A percentile compares a stretch with the other conserved stretches of the same genome.
Conservation (phyloP, 2,888 invertebrate species). For the Psylliodes chrysocephalus region DNA sequence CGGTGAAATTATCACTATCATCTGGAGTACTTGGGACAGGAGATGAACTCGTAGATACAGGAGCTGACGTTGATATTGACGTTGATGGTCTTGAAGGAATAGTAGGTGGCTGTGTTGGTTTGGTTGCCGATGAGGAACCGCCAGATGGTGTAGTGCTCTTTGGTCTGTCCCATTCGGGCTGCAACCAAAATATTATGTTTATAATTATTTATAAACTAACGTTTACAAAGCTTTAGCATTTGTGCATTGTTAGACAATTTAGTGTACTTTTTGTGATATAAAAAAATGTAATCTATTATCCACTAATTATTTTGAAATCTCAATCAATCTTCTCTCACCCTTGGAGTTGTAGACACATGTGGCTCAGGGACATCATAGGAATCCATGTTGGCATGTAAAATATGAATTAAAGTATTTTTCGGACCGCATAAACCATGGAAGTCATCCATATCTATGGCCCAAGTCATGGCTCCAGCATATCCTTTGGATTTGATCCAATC, state of each 20-base stretch:
- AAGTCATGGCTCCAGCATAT: conserved; percentile 89
- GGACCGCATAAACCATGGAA: conserved; percentile 85
- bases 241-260: too few species aligned
- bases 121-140: conserved; percentile 53
- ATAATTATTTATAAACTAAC: too few species aligned
- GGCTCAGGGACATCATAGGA: conserved; percentile 76
- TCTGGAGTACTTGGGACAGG: conserved; percentile 35
- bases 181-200: conserved; percentile 32
- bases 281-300: background rate
- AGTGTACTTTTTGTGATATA: too few species aligned
- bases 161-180: conserved; percentile 87
- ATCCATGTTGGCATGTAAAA: conserved; percentile 79
- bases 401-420: conserved; percentile 78
- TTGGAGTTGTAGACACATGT: conserved; percentile 72
- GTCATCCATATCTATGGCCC: conserved; percentile 95
- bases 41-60: conserved; percentile 25
- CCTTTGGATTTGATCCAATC: conserved; percentile 86
- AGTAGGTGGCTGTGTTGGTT: conserved; percentile 51
- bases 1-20: conserved; percentile 56
- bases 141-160: conserved; percentile 76
- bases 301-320: background rate
- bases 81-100: conserved; percentile 41
- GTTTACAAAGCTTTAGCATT: too few species aligned
- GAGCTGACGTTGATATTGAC: conserved; percentile 28
- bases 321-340: too few species aligned